Base-by-base conservation (phyloP, 2,888 invertebrate species). In the Poecilus cupreus region DNA sequence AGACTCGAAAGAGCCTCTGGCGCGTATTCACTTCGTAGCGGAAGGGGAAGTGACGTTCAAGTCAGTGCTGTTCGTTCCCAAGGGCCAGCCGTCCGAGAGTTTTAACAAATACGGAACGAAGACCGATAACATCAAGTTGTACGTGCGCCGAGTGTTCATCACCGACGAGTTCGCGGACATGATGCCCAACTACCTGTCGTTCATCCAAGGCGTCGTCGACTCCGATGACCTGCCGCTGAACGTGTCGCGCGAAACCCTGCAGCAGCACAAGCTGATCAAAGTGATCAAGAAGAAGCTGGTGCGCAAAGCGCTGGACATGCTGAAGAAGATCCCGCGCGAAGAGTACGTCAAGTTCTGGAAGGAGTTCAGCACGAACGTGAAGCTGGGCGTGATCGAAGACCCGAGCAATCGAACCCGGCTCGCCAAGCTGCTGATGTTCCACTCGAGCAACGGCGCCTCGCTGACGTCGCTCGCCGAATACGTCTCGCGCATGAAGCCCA, bases 41-140 rank as follows among this genome's bases (percentile, higher is more conserved):
- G 99, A 99, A 90, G 99, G 99, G 83, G 99, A 99, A 91, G 98
- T 99, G 5, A 97, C 98, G 5, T 99, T 99, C 92, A 98, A 98
- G 89, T 96, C 98, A 81, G 93, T 99, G 84, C 91, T 99, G 83
- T 99, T 95, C 90, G 94, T 99, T 83, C 99, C 99, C 57, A 94
- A 94, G 88, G 93, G 93, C 39, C 96, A 98, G 87, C 98, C 98
- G 0, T 92, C 94, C 8, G 99, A 99, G 88, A 95, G 95, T 86
- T 99, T 99, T 92, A 97, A 97, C 90, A 94, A 94, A 88, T 99
- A 99, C 89, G 99, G 98, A 85, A 96, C 97, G 84, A 96, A 96
- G 88, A 94, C 95, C 3, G 98, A 98, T 89, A 95, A 97, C 89
- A 98, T 98, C 87, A 98, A 98, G 91, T 92, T 99, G 83, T 99